These are phyloP conservation scores for Conchocele bisecta DNA, from an alignment of 2,888 invertebrate genomes.

Conservation along the genomic window DNA sequence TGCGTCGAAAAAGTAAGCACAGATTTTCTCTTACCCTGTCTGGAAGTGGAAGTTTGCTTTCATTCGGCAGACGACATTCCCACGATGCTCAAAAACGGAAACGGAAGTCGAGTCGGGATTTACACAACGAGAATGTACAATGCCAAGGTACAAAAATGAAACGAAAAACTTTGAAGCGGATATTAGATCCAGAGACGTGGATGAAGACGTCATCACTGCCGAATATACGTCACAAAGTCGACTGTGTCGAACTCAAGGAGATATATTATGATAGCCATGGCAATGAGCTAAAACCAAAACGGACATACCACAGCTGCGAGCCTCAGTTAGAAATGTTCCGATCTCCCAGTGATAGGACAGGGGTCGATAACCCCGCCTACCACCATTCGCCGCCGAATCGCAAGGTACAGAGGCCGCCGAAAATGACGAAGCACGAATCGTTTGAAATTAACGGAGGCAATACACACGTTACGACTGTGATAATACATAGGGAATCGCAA, in stretches of 20 bases:
- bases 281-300: conserved; percentile 9
- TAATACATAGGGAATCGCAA: conserved; percentile 54
- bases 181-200: conserved; percentile 60
- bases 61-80: conserved; percentile 43
- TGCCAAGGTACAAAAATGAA: conserved; percentile 32
- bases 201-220: conserved; percentile 70
- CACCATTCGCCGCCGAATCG: conserved; percentile 55
- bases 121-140: conserved; percentile 36
- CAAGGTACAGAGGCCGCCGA: too few relatives aligned
- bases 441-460: conserved; percentile 28
- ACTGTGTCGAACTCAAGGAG: conserved; percentile 29
- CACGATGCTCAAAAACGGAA: conserved; percentile 45
- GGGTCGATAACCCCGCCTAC: conserved; percentile 67
- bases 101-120: conserved; percentile 39
- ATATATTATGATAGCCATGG: conserved; percentile 14
- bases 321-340: conserved; percentile 28
- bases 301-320: conserved; percentile 25
- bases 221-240: conserved; percentile 65
- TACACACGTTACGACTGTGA: conserved; percentile 45
- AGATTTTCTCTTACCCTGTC: conserved; percentile 50
- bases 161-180: conserved; percentile 36
- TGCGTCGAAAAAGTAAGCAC: conserved; percentile 35
- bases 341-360: conserved; percentile 28
- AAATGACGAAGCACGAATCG: conserved; percentile 40
- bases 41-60: conserved; percentile 44